Conservation (phyloP, 1,140 invertebrate species). For the Aphaenogaster ashmeadi region DNA sequence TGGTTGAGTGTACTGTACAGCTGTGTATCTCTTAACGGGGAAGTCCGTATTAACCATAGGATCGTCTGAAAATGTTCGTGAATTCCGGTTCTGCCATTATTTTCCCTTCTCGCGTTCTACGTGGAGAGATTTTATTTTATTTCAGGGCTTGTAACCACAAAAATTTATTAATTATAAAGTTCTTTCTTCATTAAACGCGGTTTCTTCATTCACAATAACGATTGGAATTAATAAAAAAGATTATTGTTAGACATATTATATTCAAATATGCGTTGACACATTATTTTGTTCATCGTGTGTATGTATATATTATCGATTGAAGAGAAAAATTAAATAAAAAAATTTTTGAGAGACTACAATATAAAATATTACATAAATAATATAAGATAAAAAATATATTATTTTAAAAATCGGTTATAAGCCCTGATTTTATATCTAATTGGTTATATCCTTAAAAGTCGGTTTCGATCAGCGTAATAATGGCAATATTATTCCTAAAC, state of each 20-base stretch:
- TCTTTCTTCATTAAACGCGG: neutral
- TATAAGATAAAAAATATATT: neutral
- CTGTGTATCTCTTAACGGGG: slow-evolving; percentile 91
- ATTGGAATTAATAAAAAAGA: neutral
- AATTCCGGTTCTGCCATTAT: slow-evolving; percentile 36
- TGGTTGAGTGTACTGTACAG: slow-evolving; percentile 93
- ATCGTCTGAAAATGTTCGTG: slow-evolving; percentile 83
- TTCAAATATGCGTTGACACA: neutral
- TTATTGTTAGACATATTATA: neutral
- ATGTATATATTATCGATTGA: neutral
- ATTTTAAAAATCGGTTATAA: slow-evolving; percentile 1
- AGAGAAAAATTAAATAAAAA: neutral
- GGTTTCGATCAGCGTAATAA: neutral
- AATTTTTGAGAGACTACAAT: neutral
- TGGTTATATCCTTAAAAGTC: neutral
- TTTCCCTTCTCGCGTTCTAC: neutral
- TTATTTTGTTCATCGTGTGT: neutral
- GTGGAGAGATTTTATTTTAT: neutral
- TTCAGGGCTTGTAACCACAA: neutral
- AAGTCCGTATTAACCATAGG: slow-evolving; percentile 89
- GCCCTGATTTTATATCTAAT: slow-evolving; percentile 2
- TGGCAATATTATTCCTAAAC: slow-evolving; percentile 21
- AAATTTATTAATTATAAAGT: neutral
- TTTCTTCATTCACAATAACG: neutral
- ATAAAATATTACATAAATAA: neutral